Conservation (phyloP, 1,140 invertebrate genomes). For the Hyles vespertilio region DNA sequence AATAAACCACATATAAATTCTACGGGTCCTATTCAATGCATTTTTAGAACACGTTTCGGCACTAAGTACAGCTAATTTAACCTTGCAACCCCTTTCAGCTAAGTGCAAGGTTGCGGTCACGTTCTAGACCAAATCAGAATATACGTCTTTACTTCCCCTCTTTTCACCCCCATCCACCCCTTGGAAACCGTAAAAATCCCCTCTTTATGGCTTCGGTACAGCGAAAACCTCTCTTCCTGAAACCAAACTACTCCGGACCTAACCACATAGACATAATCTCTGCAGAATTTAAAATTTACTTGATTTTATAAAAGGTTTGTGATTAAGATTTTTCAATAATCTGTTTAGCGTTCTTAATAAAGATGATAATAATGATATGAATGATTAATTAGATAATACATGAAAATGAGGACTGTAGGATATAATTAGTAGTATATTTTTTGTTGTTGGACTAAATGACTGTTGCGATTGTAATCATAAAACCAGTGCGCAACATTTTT, state of each 20-base stretch:
- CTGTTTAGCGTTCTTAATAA: too few relatives aligned
- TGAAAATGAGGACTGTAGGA: too few relatives aligned
- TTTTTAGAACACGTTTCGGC: too few relatives aligned
- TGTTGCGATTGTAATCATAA: too few relatives aligned
- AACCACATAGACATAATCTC: background rate
- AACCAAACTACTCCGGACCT: slow-evolving; percentile 16
- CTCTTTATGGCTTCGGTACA: slow-evolving; percentile 28
- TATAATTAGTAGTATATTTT: too few relatives aligned
- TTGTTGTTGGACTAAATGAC: too few relatives aligned
- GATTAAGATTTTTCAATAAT: background rate
- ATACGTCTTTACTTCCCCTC: slow-evolving; percentile 31
- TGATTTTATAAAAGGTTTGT: background rate
- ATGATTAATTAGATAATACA: too few relatives aligned
- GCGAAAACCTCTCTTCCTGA: slow-evolving; percentile 25
- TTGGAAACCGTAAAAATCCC: slow-evolving; percentile 27
- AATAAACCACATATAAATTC: too few relatives aligned
- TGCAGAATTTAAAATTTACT: slow-evolving; percentile 4
- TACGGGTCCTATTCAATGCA: too few relatives aligned
- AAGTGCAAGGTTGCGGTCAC: slow-evolving; percentile 49
- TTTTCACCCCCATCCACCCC: slow-evolving; percentile 1
- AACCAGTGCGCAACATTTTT: too few relatives aligned
- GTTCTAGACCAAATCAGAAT: slow-evolving; percentile 52
- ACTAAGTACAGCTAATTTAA: slow-evolving; percentile 15
- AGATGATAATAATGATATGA: too few relatives aligned
- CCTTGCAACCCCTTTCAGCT: slow-evolving; percentile 27